Conservation (phyloP, 2,113 vertebrate genomes). For the Crocuta crocuta region DNA sequence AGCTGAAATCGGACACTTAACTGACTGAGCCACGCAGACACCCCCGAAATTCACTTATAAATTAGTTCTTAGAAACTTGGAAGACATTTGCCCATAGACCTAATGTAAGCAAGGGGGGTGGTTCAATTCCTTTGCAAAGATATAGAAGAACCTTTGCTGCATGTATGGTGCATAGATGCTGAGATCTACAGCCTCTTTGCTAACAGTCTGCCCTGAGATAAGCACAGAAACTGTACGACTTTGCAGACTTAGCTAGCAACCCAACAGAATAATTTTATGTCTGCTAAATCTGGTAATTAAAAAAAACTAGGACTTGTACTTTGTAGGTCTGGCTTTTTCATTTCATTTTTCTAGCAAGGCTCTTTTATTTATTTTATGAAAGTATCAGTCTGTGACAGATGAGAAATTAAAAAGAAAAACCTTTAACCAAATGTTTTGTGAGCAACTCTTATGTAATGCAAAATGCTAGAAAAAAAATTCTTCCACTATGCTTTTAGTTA, state of each 20-base stretch:
- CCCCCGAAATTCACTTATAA: background rate
- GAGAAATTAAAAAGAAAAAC: constrained; percentile 47
- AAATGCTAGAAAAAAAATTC: background rate
- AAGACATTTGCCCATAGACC: background rate
- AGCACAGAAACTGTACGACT: background rate
- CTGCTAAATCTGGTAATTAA: background rate
- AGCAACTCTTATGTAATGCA: background rate
- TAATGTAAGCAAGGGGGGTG: background rate
- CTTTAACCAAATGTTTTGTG: background rate
- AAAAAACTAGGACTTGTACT: background rate
- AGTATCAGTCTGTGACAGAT: background rate
- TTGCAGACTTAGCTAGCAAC: background rate
- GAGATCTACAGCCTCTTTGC: background rate
- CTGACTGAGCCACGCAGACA: no score
- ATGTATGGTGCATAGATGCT: accelerated
- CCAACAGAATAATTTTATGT: background rate
- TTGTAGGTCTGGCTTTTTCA: background rate
- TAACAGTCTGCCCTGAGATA: background rate
- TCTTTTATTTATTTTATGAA: constrained; percentile 56
- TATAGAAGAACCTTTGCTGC: background rate
- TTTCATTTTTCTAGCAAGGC: constrained; percentile 25
- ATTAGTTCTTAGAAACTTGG: constrained; percentile 22
- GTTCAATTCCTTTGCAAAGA: background rate
- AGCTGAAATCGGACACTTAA: no score
- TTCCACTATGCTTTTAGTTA: constrained; percentile 38